These are phyloP conservation scores for Cichlasoma orientale DNA, from an alignment of 2,797 vertebrate genomes.

Conservation along the genomic window DNA sequence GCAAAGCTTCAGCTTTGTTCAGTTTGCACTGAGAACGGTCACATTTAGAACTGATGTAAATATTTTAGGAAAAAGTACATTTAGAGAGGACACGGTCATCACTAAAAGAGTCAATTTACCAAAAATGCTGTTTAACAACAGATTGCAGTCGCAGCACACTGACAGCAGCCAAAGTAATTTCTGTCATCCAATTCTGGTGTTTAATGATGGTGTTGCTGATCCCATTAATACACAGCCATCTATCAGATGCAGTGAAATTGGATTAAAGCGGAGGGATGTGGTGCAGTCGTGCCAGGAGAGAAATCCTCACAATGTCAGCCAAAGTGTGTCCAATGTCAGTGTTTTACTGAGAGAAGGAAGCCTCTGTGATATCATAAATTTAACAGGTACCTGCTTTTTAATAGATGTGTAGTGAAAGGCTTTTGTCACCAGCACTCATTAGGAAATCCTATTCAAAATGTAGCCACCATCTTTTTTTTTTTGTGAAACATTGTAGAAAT, in stretches of 20 bases:
- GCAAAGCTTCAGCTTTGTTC: neutral
- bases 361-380: neutral
- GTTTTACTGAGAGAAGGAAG: neutral
- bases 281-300: neutral
- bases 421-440: constrained; percentile 1
- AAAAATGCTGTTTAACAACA: neutral
- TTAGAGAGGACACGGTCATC: neutral
- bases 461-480: neutral
- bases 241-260: neutral
- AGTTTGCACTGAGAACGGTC: neutral
- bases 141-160: neutral
- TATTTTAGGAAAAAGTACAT: neutral
- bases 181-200: neutral
- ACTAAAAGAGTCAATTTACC: neutral
- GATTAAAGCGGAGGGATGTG: neutral
- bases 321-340: constrained; percentile 7
- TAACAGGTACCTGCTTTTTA: neutral
- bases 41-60: neutral
- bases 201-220: neutral
- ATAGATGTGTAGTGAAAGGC: neutral
- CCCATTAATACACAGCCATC: constrained; percentile 2
- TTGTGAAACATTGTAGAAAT: neutral
- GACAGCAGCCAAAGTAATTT: neutral
- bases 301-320: constrained; percentile 25
- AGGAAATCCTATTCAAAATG: neutral